A percentile compares a stretch with the other conserved stretches of the same genome.
Evolutionary conservation across 2,797 vertebrate genomes (phyloP).

Genomic region (Acipenser oxyrinchus): DNA sequence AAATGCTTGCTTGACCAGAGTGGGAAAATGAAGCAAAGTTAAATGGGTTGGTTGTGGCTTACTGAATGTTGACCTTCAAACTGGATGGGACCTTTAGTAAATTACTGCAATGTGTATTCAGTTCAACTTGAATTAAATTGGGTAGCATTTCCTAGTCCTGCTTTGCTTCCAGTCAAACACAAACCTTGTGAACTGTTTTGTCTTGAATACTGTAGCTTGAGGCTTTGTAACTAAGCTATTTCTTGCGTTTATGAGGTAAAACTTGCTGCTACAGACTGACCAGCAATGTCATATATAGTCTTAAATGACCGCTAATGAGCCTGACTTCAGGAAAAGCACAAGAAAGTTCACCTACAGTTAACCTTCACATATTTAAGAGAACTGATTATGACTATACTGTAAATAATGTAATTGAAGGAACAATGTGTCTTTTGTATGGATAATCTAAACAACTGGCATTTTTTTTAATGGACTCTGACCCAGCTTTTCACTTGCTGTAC

Average conservation of each 20-base stretch:
- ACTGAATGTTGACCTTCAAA: too few species aligned
- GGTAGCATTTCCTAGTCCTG: too few species aligned
- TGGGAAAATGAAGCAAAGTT: too few species aligned
- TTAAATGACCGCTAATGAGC: background rate
- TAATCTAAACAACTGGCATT: too few species aligned
- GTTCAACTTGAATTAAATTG: too few species aligned
- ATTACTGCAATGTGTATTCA: too few species aligned
- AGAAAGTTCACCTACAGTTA: conserved; percentile 1
- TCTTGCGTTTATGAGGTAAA: conserved; percentile 2
- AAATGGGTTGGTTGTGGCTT: too few species aligned
- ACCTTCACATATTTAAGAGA: conserved; percentile 3
- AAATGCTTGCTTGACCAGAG: too few species aligned
- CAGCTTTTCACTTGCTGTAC: too few species aligned
- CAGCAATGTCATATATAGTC: background rate
- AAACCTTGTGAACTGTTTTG: background rate
- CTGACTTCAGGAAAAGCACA: background rate
- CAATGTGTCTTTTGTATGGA: background rate
- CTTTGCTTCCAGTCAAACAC: too few species aligned
- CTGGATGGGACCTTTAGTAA: too few species aligned
- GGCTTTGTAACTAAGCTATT: background rate
- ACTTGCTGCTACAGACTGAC: conserved; percentile 4
- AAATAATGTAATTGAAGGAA: background rate
- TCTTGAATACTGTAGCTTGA: background rate
- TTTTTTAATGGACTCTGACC: too few species aligned
- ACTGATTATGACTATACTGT: background rate